These are phyloP conservation scores for Xestia ashworthii DNA, from an alignment of 2,888 invertebrate genomes.

Conservation along the genomic window DNA sequence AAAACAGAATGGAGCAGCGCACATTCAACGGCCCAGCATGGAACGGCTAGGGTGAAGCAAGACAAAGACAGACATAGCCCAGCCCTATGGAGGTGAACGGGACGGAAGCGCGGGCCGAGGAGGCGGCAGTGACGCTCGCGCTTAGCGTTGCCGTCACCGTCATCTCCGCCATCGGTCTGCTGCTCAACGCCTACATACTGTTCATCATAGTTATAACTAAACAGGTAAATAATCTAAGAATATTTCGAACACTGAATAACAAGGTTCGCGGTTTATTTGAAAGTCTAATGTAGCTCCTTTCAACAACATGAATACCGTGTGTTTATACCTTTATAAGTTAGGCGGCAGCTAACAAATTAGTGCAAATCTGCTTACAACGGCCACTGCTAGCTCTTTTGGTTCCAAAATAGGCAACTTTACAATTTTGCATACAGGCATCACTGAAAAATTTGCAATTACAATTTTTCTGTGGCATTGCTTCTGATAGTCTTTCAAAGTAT, in stretches of 20 bases:
- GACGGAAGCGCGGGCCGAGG: conserved; percentile 85
- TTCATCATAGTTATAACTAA: conserved; percentile 93
- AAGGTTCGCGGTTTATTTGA: background rate
- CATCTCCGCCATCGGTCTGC: conserved; percentile 93
- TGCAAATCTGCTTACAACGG: background rate
- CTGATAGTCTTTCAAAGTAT: background rate
- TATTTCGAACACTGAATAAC: background rate
- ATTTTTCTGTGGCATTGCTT: background rate
- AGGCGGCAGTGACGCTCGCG: conserved; percentile 92
- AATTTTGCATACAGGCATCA: background rate
- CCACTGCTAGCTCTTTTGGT: background rate
- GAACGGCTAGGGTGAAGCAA: conserved; percentile 73
- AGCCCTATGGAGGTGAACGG: conserved; percentile 85
- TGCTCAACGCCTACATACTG: conserved; percentile 94
- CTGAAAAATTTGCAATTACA: background rate
- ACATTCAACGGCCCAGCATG: conserved; percentile 68
- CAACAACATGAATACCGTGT: background rate
- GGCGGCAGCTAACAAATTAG: background rate
- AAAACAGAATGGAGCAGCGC: conserved; percentile 65
- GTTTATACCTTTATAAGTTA: background rate
- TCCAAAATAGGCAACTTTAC: background rate
- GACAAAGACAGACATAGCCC: conserved; percentile 74
- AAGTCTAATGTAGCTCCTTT: background rate
- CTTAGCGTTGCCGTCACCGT: conserved; percentile 93
- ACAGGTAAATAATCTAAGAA: conserved; percentile 87